Evolutionary conservation across 1,140 invertebrate genomes (phyloP).

Genomic region (Ladona fulva): DNA sequence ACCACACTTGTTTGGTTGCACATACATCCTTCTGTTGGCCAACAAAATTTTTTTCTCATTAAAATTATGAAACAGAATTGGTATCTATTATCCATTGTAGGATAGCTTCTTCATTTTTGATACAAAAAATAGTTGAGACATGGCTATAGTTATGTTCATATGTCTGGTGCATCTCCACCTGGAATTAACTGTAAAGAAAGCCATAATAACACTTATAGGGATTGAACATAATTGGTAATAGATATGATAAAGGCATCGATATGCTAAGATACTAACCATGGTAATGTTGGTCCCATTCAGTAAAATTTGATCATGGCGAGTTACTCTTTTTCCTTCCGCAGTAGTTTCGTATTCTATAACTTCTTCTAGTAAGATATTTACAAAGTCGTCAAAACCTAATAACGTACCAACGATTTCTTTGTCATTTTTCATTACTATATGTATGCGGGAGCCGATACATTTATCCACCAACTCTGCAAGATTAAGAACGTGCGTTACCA

Average conservation of each 20-base stretch:
- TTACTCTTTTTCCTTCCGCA: slow-evolving; percentile 89
- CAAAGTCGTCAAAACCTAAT: slow-evolving; percentile 97
- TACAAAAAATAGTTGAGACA: background rate
- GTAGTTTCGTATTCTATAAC: slow-evolving; percentile 93
- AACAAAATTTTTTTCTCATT: slow-evolving; percentile 16
- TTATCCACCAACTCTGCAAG: slow-evolving; percentile 94
- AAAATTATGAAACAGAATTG: slow-evolving; percentile 16
- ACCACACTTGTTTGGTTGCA: no score
- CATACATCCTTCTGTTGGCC: background rate
- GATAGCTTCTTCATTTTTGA: background rate
- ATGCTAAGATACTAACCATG: slow-evolving; percentile 57
- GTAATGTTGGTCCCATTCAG: slow-evolving; percentile 99
- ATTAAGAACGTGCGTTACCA: slow-evolving; percentile 20
- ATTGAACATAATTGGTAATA: background rate
- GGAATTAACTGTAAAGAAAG: slow-evolving; percentile 34
- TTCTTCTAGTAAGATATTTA: slow-evolving; percentile 92
- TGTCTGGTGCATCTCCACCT: slow-evolving; percentile 42
- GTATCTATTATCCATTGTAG: slow-evolving; percentile 12
- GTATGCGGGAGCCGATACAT: slow-evolving; percentile 97
- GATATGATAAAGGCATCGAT: slow-evolving; percentile 16
- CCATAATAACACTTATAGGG: no score
- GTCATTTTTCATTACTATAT: slow-evolving; percentile 99
- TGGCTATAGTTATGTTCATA: slow-evolving; percentile 18
- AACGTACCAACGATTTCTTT: slow-evolving; percentile 98
- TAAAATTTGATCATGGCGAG: slow-evolving; percentile 95